phyloP scores from a whole-genome alignment of 2,113 vertebrate species.

The Rhipidura dahli region DNA sequence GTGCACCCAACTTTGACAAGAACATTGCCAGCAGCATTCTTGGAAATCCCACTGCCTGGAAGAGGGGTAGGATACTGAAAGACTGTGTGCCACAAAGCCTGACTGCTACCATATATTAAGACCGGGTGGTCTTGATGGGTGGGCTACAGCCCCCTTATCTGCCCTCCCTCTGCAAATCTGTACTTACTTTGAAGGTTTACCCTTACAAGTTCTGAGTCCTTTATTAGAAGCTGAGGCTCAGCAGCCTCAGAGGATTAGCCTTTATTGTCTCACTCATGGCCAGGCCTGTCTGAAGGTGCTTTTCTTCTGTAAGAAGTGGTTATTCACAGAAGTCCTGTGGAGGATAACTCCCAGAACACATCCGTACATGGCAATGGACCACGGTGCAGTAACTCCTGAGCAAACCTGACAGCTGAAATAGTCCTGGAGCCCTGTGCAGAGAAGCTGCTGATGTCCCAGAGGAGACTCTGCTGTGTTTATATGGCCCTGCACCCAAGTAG shows the following conservation, averaged over 20 bases:
- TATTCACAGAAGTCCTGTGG: background rate
- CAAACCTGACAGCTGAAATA: background rate
- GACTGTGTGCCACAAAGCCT: background rate
- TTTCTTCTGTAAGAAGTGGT: background rate
- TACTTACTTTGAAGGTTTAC: conserved; percentile 38
- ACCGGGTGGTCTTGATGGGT: conserved; percentile 48
- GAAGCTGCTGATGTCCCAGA: background rate
- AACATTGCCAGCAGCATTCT: background rate
- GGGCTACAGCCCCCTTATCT: conserved; percentile 13
- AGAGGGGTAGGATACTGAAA: background rate
- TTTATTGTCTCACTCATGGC: background rate
- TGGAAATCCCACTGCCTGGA: background rate
- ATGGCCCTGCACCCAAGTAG: background rate
- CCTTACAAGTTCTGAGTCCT: background rate
- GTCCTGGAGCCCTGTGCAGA: background rate
- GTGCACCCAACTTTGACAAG: background rate
- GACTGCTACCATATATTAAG: conserved; percentile 22
- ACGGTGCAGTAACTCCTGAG: background rate
- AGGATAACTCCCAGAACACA: background rate
- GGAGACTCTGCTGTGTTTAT: background rate
- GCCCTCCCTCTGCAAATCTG: conserved; percentile 4
- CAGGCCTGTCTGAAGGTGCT: background rate
- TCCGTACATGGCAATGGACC: background rate
- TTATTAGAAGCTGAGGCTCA: conserved; percentile 33
- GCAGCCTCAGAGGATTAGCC: background rate